Base-by-base conservation (phyloP, 2,113 vertebrate species). In the Chloebia gouldiae region DNA sequence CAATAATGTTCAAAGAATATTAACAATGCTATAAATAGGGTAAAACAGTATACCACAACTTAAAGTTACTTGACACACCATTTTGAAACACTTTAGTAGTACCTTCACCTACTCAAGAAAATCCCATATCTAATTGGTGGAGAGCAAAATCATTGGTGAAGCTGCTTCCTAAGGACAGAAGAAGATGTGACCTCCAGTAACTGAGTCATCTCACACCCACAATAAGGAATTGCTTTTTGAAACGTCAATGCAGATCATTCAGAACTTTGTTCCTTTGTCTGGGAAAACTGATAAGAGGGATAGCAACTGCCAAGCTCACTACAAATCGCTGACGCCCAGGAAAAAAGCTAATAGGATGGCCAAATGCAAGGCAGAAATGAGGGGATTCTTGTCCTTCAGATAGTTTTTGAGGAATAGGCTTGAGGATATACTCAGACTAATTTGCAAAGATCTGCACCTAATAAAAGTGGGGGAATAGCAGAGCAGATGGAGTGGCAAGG, bases 201-300 rank as follows among this genome's bases (percentile, higher is more conserved):
- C 76, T 95, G 93, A 97, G 94, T 96, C 95, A 97, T 64, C 70
- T 91, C 30, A 70, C 5, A 21, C 77, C 72, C 83, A 88, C 3
- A 68, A 96, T 97, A 96, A 97, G 93, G 96, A 95, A 97, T 39
- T 94, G 84, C 78, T 91, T 95, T 96, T 86, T 88, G 70, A 97
- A 95, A 97, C 2, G 10, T 85, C 79, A 92, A 28, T 59, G 68
- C 42, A 84, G 61, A 60, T 94, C 81, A 88, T 84, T 96, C 68
- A 95, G 95, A 71, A 93, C 93, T 93, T 96, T 97, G 96, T 70
- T 95, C 92, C 76, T 92, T 10, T 45, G 60, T 88, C 84, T 94
- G 81, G 72, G 86, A 93, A 50, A 84, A 81, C 76, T 90, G 93
- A 93, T 97, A 98, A 97, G 85, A 66, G 33, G 25, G 54, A 88